Evolutionary conservation across 2,113 vertebrate genomes (phyloP).

Genomic region (Brevimyrus niger): DNA sequence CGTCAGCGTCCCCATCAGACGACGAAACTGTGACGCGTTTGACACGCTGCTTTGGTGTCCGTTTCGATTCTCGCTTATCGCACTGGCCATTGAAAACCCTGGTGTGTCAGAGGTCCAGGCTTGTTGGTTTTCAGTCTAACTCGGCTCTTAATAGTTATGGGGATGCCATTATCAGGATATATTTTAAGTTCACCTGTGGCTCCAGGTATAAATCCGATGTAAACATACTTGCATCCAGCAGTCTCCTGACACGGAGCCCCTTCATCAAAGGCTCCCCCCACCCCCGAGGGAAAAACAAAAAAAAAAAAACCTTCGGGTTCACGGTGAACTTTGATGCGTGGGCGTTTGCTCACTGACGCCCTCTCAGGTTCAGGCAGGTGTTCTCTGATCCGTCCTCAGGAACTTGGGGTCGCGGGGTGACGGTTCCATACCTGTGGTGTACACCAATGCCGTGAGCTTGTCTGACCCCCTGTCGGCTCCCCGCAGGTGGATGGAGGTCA

Average conservation of each 20-base stretch:
- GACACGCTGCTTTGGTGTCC: neutral
- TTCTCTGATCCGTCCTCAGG: neutral
- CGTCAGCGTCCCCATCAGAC: neutral
- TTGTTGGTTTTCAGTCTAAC: neutral
- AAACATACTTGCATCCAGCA: neutral
- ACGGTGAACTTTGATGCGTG: neutral
- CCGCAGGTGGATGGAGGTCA: slow-evolving; percentile 76
- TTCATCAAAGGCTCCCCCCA: neutral
- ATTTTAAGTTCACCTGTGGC: neutral
- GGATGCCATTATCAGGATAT: neutral
- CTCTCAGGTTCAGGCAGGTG: neutral
- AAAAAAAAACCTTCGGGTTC: neutral
- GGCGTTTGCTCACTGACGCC: neutral
- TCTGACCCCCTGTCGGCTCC: slow-evolving; percentile 38
- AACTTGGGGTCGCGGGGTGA: neutral
- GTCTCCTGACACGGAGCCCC: neutral
- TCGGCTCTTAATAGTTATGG: neutral
- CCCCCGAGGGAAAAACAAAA: too few species aligned
- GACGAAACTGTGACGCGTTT: neutral
- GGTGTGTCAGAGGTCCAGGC: neutral
- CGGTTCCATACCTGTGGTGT: neutral
- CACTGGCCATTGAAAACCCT: neutral
- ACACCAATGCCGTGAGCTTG: neutral
- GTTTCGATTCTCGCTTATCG: neutral
- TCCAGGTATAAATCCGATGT: neutral